These are phyloP conservation scores for Lepidurus apus DNA, from an alignment of 1,140 invertebrate genomes.

Conservation along the genomic window DNA sequence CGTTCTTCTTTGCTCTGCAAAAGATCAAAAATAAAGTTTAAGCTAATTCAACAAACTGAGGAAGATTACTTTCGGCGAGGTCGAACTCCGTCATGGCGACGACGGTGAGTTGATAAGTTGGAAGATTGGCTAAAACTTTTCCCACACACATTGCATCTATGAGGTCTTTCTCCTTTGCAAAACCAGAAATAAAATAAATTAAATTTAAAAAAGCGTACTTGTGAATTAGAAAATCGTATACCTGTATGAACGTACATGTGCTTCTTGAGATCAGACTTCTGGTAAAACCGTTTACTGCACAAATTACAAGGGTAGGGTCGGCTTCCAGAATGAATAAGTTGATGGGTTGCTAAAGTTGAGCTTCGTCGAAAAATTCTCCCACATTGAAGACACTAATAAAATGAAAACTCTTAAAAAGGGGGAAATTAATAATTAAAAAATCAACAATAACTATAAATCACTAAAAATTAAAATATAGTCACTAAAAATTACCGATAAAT, in stretches of 20 bases:
- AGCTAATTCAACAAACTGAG: too few species aligned
- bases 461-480: too few species aligned
- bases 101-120: slow-evolving; percentile 30
- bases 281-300: slow-evolving; percentile 32
- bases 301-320: slow-evolving; percentile 29
- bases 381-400: slow-evolving; percentile 24
- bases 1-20: too few species aligned
- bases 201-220: background rate
- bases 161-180: slow-evolving; percentile 27
- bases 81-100: slow-evolving; percentile 26
- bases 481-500: background rate
- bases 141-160: slow-evolving; percentile 23
- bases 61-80: background rate
- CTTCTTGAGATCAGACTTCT: slow-evolving; percentile 34
- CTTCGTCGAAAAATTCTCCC: slow-evolving; percentile 29
- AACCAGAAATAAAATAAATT: background rate
- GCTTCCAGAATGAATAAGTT: slow-evolving; percentile 30
- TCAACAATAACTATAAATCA: background rate
- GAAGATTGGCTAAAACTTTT: slow-evolving; percentile 33
- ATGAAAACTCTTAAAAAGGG: background rate
- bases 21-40: too few species aligned
- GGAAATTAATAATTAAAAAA: background rate
- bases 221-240: background rate
- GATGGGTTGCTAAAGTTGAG: slow-evolving; percentile 29
- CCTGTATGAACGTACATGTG: slow-evolving; percentile 33